Evolutionary conservation across 92 coral and sea anemone genomes (phyloP).

Genomic region (Palythoa heliodiscus): DNA sequence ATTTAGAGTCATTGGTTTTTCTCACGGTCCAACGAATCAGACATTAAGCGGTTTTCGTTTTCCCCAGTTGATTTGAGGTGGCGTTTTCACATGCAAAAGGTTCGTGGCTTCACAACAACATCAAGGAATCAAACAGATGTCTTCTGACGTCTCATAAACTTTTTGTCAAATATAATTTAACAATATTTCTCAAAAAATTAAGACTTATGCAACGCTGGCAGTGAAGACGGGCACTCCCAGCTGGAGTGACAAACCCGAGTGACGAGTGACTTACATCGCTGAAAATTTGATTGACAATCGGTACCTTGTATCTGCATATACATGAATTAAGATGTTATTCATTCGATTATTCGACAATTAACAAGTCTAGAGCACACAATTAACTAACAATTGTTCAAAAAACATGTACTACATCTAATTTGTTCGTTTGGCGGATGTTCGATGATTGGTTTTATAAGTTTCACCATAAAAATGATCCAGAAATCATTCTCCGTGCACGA

Average conservation of each 20-base stretch:
- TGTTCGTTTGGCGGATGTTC: constrained; percentile 40
- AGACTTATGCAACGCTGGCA: constrained; percentile 32
- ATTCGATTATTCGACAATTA: constrained; percentile 94
- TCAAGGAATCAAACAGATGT: constrained; percentile 20
- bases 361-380: constrained; percentile 89
- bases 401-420: constrained; percentile 70
- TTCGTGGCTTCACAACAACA: background rate
- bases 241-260: constrained; percentile 45
- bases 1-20: constrained; percentile 1
- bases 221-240: constrained; percentile 40
- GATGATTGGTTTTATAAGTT: constrained; percentile 1
- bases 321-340: constrained; percentile 90
- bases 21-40: constrained; percentile 38
- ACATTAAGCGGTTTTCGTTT: background rate
- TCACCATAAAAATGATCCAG: background rate
- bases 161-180: constrained; percentile 29
- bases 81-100: constrained; percentile 14
- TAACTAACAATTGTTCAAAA: constrained; percentile 84
- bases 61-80: constrained; percentile 4
- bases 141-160: background rate
- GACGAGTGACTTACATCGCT: constrained; percentile 37
- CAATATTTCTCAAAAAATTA: constrained; percentile 16
- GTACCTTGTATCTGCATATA: constrained; percentile 67
- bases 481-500: constrained; percentile 1
- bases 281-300: constrained; percentile 76